phyloP scores from a whole-genome alignment of 2,113 vertebrate species.

The Fukomys damarensis region DNA sequence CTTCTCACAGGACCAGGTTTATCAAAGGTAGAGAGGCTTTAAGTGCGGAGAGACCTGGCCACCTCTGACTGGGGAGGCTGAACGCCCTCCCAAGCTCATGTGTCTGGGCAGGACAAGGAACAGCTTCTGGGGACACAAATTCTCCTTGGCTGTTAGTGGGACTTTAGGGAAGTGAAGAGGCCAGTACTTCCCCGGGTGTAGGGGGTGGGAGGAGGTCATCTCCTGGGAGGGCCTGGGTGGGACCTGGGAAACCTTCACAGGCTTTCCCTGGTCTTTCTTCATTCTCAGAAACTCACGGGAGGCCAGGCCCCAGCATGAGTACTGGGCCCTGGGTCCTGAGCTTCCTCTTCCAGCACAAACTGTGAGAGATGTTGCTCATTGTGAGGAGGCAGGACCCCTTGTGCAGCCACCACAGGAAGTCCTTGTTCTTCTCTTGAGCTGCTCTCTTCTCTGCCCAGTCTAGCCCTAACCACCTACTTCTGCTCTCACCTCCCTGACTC shows the following conservation, averaged over 20 bases:
- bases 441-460: background rate
- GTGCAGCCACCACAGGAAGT: background rate
- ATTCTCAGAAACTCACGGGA: background rate
- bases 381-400: accelerated
- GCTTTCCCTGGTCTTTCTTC: background rate
- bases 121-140: background rate
- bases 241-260: background rate
- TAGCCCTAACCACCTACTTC: background rate
- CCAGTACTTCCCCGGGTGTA: background rate
- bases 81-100: too few relatives aligned
- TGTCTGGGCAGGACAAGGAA: too few relatives aligned
- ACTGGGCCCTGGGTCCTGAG: background rate
- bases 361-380: background rate
- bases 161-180: background rate
- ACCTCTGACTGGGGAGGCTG: background rate
- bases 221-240: background rate
- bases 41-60: background rate
- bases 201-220: background rate
- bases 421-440: background rate
- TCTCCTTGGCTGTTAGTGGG: background rate
- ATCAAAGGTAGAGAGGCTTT: background rate
- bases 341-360: background rate
- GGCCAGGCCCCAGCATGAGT: background rate
- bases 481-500: background rate
- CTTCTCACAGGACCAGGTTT: background rate